Evolutionary conservation across 2,888 invertebrate species (phyloP), one percentile per base, ranked within the genome.

Genomic region (Nomada fabriciana): DNA sequence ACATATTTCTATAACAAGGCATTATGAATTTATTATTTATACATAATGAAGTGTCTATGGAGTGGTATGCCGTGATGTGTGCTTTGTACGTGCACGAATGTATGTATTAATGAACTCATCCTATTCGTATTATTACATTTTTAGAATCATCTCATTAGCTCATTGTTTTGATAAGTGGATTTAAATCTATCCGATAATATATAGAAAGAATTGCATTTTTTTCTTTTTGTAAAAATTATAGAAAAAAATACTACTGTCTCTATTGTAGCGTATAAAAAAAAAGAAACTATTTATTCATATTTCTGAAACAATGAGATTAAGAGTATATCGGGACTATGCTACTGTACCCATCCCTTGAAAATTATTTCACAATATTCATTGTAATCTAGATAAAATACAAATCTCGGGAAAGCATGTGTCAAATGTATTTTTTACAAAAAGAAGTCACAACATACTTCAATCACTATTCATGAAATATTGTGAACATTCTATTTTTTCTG

Each of bases 1-100:
- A 25, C 50, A 72, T 86, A 36, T 36, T 36, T 81, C 71, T 72
- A 78, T 67, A 67, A 43, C 20, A 63, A 80, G 74, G 71, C 79
- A 86, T 88, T 88, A 82, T 61, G 77, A 86, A 79, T 76, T 84
- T 86, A 82, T 83, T 86, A 88, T 88, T 85, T 86, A 86, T 88
- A 75, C 75, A 64, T 64, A 53, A 74, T 67, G 70, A 76, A 86
- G 70, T 75, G 64, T 83, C 68, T 81, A 61, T 74, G 68, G 50
- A 74, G 71, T 79, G 68, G 68, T 71, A 64, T 71, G 69, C 67
- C 76, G 10, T 65, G n/a, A 36, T 70, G 70, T 86, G 86, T 80
- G 81, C 84, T 67, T 80, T 69, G 64, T 76, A 80, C 65, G 83
- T 83, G 84, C 29, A 76, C 81, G 86, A 82, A 52, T 86, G 86